These are phyloP conservation scores for Dinoponera quadriceps DNA, from an alignment of 1,140 invertebrate species.

Conservation along the genomic window DNA sequence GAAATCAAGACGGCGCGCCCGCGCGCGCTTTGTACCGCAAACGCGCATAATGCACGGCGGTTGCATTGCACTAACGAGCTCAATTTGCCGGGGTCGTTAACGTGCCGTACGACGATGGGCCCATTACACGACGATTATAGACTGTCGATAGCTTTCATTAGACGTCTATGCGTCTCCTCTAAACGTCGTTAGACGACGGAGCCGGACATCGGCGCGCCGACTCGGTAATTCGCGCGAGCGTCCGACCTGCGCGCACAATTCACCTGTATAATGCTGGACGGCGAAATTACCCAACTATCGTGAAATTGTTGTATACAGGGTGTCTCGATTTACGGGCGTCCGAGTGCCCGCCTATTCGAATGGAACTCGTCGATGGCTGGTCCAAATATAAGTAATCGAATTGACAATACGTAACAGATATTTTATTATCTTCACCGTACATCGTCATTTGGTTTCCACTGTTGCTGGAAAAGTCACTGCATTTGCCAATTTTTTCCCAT, in stretches of 20 bases:
- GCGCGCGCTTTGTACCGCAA: conserved; percentile 36
- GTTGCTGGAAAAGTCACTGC: too few species aligned
- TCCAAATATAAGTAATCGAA: too few species aligned
- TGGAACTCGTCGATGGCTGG: too few species aligned
- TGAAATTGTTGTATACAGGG: too few species aligned
- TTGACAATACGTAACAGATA: too few species aligned
- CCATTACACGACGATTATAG: conserved; percentile 62
- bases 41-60: conserved; percentile 41
- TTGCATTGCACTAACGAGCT: conserved; percentile 60
- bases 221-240: conserved; percentile 40
- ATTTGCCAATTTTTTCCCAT: too few species aligned
- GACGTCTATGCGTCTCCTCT: conserved; percentile 65
- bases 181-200: conserved; percentile 60
- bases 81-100: conserved; percentile 62
- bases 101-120: conserved; percentile 28
- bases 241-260: not conserved
- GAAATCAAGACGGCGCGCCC: conserved; percentile 46
- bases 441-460: too few species aligned
- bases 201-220: not conserved
- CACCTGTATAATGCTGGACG: not conserved
- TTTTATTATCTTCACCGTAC: too few species aligned
- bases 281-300: too few species aligned
- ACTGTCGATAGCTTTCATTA: conserved; percentile 74
- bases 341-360: too few species aligned
- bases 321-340: too few species aligned